Base-by-base conservation (phyloP, 2,797 vertebrate genomes). In the Poecile montanus region DNA sequence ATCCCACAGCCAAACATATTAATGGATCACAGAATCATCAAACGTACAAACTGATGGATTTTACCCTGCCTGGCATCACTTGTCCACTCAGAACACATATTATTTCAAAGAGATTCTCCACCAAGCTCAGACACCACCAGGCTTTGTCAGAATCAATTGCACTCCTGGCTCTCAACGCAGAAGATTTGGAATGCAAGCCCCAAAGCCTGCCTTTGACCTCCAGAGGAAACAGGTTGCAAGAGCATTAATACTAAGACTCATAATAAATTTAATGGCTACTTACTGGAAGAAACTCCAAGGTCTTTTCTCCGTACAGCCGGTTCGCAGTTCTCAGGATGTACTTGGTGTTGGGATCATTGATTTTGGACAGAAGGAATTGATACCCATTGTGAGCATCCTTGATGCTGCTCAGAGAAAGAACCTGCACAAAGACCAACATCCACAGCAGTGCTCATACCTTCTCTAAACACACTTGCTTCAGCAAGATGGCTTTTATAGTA, bases 301-400 rank as follows among this genome's bases (percentile, higher is more conserved):
- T 97, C 87, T 98, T 91, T 68, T 99, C 98, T 91, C 98, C 99
- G 32, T 98, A 99, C 38, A 99, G 98, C 11, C 98, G 96, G 94
- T 98, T 99, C 29, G 98, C 99, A 6, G 97, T 94, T 78, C 97
- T 98, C 93, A 99, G 98, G 34, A 98, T 57, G 16, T 98, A 99
- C 2, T 98, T 97, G n/a, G 96, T 95, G 4, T 66, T 95, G 4
- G 97, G 76, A 84, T 98, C 97, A 63, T 98, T 99, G 32, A 99
- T 95, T 74, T 98, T 91, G 4, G 70, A 70, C 53, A 99, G 97
- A 93, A 99, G 97, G 5, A 81, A 84, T 78, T 98, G 97, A 82
- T 97, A 97, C 6, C n/a, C 95, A 10, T 38, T 54, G 34, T 98
- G 97, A 73, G 93, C 78, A 54, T 97, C 92, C 38, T 40, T 40